Percentiles rank a stretch among this genome's conserved stretches.
Evolutionary conservation across 1,140 invertebrate genomes (phyloP).

Genomic region (Micrasema longulum): DNA sequence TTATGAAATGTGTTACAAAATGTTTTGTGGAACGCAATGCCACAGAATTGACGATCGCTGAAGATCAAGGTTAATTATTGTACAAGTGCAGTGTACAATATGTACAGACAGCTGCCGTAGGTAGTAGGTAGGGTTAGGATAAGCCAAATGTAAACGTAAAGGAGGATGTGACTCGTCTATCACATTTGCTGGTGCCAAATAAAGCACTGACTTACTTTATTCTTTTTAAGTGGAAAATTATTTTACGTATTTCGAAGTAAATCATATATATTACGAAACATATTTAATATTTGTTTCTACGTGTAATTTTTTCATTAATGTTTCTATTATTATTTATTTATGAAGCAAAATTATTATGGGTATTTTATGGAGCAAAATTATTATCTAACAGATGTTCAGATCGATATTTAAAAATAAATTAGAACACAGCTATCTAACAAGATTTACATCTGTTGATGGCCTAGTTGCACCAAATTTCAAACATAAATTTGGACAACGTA

Average conservation of each 20-base stretch:
- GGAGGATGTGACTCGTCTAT: constrained; percentile 13
- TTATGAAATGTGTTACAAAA: neutral
- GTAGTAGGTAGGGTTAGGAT: neutral
- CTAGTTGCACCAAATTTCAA: too few relatives aligned
- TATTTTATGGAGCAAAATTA: too few relatives aligned
- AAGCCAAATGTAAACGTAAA: neutral
- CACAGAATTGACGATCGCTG: neutral
- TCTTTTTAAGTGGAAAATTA: neutral
- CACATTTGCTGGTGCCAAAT: constrained; percentile 18
- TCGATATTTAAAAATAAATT: too few relatives aligned
- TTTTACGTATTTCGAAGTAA: neutral
- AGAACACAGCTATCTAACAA: too few relatives aligned
- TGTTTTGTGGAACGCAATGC: neutral
- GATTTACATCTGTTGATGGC: too few relatives aligned
- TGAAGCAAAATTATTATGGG: too few relatives aligned
- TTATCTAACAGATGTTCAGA: too few relatives aligned
- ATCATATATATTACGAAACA: too few relatives aligned
- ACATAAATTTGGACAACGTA: too few relatives aligned
- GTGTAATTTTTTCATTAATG: too few relatives aligned
- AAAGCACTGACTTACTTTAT: neutral
- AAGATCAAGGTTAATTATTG: constrained; percentile 26
- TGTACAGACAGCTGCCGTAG: neutral
- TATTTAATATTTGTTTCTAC: too few relatives aligned
- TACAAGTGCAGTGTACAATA: neutral
- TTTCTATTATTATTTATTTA: too few relatives aligned